Evolutionary conservation across 2,797 vertebrate species (phyloP).

Genomic region (Sphenopsis melanotis): DNA sequence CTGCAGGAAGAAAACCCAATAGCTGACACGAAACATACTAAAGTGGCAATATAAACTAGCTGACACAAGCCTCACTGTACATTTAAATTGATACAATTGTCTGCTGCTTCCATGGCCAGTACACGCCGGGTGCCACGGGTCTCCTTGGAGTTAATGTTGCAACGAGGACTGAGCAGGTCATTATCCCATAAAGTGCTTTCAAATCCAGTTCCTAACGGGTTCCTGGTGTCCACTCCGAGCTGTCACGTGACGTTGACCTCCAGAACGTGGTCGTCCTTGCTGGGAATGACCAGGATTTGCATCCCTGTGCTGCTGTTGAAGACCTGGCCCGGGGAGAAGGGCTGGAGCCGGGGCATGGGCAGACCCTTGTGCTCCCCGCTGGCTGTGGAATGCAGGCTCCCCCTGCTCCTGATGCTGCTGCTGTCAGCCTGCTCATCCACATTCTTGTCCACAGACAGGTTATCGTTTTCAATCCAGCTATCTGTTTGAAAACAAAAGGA

Average conservation of each 20-base stretch:
- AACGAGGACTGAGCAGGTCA: constrained; percentile 39
- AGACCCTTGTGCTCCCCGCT: constrained; percentile 83
- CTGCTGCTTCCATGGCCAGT: constrained; percentile 54
- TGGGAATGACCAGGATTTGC: constrained; percentile 92
- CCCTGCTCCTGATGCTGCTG: constrained; percentile 85
- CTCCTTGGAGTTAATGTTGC: constrained; percentile 40
- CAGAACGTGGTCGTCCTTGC: constrained; percentile 91
- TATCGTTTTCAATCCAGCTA: constrained; percentile 94
- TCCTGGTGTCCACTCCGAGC: neutral
- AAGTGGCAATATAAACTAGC: constrained; percentile 50
- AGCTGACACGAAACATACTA: constrained; percentile 52
- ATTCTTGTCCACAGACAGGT: constrained; percentile 87
- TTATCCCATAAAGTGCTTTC: constrained; percentile 61
- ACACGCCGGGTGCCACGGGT: constrained; percentile 21
- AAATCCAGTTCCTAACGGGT: constrained; percentile 12
- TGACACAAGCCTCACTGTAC: constrained; percentile 66
- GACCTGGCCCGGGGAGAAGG: constrained; percentile 89
- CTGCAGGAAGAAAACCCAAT: constrained; percentile 11
- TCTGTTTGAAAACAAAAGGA: constrained; percentile 71
- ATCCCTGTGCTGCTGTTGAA: constrained; percentile 85
- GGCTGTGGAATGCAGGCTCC: constrained; percentile 80
- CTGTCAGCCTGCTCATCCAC: constrained; percentile 88
- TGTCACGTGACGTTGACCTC: constrained; percentile 96
- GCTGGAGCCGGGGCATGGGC: constrained; percentile 91
- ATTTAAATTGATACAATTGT: constrained; percentile 64